Base-by-base conservation (phyloP, 2,888 invertebrate genomes). In the Coremacera marginata region DNA sequence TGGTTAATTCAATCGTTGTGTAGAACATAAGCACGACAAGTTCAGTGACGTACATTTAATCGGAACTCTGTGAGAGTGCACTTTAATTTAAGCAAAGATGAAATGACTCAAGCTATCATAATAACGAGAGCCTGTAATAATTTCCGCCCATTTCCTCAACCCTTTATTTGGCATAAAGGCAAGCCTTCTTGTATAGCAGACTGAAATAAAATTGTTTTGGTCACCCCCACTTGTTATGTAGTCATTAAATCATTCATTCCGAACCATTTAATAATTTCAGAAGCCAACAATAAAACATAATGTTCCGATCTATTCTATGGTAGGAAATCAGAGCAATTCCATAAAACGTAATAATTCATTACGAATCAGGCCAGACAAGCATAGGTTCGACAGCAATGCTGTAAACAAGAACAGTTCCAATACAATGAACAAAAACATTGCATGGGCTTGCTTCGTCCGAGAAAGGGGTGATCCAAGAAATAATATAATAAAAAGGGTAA, bases 161-260 rank as follows among this genome's bases (percentile, higher is more conserved):
- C 82, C 83, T 60, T 60, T 22, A 14, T 27, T 60, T 5, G 14
- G 25, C 9, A 57, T 25, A 60, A 27, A 25, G 11, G 57, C 22
- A 57, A 3, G 22, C 11, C 22, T 25, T 11, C 11, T 16, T 60
- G 25, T 27, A 25, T 27, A 60, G 27, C 60, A 55, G 22, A 27
- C 60, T 16, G 27, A 60, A 60, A 60, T 60, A n/a, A 34, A 70
- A 70, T 52, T 52, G 22, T 57, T 16, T 34, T 37, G 52, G 14
- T 60, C 72, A 44, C 60, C 57, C 57, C 63, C 76, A 67, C 16
- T 55, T 34, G 22, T 9, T 19, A 11, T 34, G 73, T 70, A 80
- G 86, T 86, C 85, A 86, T 86, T 85, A 86, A 85, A 86, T 85
- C 86, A 85, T 86, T 85, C 85, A 86, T 85, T 85, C 86, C 86